Conservation (phyloP, 2,113 vertebrate species). For the Callorhinus ursinus region DNA sequence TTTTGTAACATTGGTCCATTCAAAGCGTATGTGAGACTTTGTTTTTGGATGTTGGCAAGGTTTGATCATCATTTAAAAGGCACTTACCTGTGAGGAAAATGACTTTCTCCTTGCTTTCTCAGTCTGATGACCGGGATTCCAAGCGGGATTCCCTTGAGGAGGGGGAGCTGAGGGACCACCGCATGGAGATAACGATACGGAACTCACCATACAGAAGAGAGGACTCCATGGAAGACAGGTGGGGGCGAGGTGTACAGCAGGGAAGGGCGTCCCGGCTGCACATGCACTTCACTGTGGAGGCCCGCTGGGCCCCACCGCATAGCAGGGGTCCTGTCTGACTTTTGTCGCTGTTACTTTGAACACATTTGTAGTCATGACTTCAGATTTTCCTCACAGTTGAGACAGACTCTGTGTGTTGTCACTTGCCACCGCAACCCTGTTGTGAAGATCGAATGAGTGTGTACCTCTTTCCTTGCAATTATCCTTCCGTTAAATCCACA, state of each 20-base stretch:
- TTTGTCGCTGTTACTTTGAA: neutral
- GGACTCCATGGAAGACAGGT: slow-evolving; percentile 97
- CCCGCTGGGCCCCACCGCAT: rapidly evolving
- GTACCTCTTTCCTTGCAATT: neutral
- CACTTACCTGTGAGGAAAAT: neutral
- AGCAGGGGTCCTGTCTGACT: no score
- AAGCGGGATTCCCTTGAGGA: slow-evolving; percentile 98
- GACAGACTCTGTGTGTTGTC: neutral
- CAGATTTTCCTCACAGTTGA: neutral
- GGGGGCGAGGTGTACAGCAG: rapidly evolving
- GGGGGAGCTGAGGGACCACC: slow-evolving; percentile 98
- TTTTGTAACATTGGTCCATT: neutral
- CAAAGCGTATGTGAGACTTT: neutral
- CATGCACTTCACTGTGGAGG: rapidly evolving
- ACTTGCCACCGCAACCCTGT: no score
- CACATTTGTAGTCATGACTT: no score
- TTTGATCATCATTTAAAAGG: neutral
- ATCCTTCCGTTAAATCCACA: neutral
- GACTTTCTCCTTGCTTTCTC: slow-evolving; percentile 33
- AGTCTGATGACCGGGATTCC: slow-evolving; percentile 98
- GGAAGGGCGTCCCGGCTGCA: rapidly evolving
- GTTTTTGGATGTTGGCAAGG: neutral
- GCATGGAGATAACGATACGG: slow-evolving; percentile 98
- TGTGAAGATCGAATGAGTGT: neutral
- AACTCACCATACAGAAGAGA: slow-evolving; percentile 96